These are phyloP conservation scores for Encarsia formosa DNA, from an alignment of 2,888 invertebrate species.

Conservation along the genomic window DNA sequence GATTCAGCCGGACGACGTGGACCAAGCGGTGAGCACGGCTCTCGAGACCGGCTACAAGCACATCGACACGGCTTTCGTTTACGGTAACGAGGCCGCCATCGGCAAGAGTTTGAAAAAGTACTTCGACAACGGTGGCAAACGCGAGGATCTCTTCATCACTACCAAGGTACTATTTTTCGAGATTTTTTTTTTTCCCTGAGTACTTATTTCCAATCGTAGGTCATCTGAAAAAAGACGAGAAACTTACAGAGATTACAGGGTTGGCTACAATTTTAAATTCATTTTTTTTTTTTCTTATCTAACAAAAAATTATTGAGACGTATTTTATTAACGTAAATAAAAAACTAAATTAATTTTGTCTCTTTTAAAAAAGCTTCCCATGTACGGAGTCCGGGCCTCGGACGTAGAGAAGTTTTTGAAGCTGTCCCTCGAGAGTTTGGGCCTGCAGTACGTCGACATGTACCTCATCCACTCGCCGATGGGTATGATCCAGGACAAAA, in stretches of 20 bases:
- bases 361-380: slow-evolving; percentile 58
- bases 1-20: slow-evolving; percentile 55
- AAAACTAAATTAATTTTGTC: neutral
- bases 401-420: slow-evolving; percentile 65
- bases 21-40: slow-evolving; percentile 61
- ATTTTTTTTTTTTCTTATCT: too few relatives aligned
- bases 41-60: slow-evolving; percentile 70
- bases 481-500: slow-evolving; percentile 58
- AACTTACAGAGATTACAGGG: too few relatives aligned
- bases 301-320: too few relatives aligned
- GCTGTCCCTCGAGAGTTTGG: slow-evolving; percentile 61
- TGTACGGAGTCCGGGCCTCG: slow-evolving; percentile 63
- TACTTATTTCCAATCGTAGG: too few relatives aligned
- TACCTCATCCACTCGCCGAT: slow-evolving; percentile 76
- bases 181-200: too few relatives aligned
- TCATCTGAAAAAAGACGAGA: too few relatives aligned
- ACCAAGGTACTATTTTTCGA: slow-evolving; percentile 69
- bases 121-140: slow-evolving; percentile 60
- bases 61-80: slow-evolving; percentile 75
- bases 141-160: slow-evolving; percentile 72
- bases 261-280: too few relatives aligned
- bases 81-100: slow-evolving; percentile 72
- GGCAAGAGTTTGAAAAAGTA: slow-evolving; percentile 65
- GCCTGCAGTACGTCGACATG: slow-evolving; percentile 69
- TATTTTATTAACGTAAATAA: neutral